Evolutionary conservation across 2,113 vertebrate species (phyloP), one percentile per base, ranked within the genome.

Genomic region (Cyphomyrus discorhynchus): DNA sequence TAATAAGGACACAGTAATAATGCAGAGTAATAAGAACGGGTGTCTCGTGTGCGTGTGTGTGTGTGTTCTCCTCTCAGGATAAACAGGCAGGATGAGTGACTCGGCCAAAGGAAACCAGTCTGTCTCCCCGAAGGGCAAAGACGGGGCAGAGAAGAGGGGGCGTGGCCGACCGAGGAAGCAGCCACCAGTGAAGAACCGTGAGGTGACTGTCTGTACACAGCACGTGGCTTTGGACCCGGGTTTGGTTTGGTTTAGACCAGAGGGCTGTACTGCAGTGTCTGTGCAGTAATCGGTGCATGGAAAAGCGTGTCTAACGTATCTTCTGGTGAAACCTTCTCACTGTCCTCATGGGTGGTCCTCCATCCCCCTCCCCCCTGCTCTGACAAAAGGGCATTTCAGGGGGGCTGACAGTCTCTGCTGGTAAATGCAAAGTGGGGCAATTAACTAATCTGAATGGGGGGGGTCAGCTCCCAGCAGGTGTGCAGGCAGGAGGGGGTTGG

Each of bases 161-260:
- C 95, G 98, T 91, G 98, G 98, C 31, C 95, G 98, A 95, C 98
- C 98, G 19, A 96, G 97, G 82, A 99, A 99, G 95, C 95, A 97
- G 94, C 97, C 97, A 24, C 95, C 97, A 96, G 97, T 97, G 94
- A 90, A 91, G 45, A 83, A 88, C 89, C 87, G 92, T 91, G 92
- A 95, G 85, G 93, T 95, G 93, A 94, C 35, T 82, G 2, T 17
- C 31, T 82, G 35, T 82, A 21, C 19, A 45, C 17, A 45, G 35
- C 19, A 35, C 5, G 5, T 35, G 74, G 15, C 8, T 10, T 47
- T n/a, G 31, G 77, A 82, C 42, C 45, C 24, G 3, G 82, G 45
- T 47, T 24, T 24, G 6, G 82, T 84, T 84, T 10, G 3, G 4
- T 39, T 80, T 19, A 42, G 35, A 42, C 46, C 47, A 49, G 24